phyloP scores from a whole-genome alignment of 2,113 vertebrate species.

The Boulengeromyrus knoepffleri region DNA sequence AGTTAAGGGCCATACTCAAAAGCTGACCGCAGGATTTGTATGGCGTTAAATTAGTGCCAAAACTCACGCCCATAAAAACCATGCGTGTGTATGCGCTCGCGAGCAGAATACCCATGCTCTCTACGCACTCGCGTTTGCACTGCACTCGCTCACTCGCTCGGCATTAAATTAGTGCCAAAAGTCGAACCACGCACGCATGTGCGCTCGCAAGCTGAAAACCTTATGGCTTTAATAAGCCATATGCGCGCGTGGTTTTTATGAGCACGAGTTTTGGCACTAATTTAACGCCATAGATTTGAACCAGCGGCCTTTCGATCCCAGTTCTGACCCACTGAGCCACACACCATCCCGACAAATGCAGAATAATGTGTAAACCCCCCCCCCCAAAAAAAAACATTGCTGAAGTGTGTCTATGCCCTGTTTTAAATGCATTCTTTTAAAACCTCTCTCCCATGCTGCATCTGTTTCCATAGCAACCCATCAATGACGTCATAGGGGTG shows the following conservation, averaged over 20 bases:
- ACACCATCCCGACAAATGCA: background rate
- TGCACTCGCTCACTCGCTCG: too few relatives aligned
- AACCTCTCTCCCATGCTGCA: background rate
- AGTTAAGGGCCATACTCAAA: background rate
- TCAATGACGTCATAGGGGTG: background rate
- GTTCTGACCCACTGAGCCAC: background rate
- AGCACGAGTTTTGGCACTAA: too few relatives aligned
- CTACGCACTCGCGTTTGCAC: too few relatives aligned
- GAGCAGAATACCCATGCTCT: too few relatives aligned
- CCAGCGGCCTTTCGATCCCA: background rate
- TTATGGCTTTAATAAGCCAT: too few relatives aligned
- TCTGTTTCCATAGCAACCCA: background rate
- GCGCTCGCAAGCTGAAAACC: too few relatives aligned
- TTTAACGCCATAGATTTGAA: background rate
- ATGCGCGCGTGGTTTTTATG: too few relatives aligned
- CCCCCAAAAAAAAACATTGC: background rate
- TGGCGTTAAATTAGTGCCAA: too few relatives aligned
- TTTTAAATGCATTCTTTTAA: background rate
- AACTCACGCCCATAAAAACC: too few relatives aligned
- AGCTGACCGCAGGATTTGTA: background rate
- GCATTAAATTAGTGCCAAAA: too few relatives aligned
- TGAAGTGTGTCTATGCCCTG: background rate
- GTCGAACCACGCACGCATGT: too few relatives aligned
- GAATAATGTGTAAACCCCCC: background rate
- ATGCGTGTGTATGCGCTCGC: too few relatives aligned